phyloP scores from a whole-genome alignment of 2,797 vertebrate species.

The Phalloptychus januarius region DNA sequence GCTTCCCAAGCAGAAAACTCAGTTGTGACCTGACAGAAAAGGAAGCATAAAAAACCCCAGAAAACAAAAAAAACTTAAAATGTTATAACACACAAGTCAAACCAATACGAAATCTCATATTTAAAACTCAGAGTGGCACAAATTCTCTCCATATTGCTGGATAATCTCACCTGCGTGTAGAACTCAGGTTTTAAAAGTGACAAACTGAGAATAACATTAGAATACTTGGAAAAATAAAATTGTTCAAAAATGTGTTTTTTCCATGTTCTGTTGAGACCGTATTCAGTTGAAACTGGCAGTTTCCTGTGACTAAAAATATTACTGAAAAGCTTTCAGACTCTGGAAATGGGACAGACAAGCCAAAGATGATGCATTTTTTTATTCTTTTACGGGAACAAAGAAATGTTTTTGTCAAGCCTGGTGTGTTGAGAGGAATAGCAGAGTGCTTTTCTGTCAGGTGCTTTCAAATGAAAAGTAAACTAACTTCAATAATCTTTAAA shows the following conservation, averaged over 20 bases:
- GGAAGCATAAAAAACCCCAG: neutral
- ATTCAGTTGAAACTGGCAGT: neutral
- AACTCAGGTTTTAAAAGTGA: neutral
- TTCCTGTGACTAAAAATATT: neutral
- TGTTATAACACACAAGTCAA: neutral
- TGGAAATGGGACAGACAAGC: neutral
- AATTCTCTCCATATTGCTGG: neutral
- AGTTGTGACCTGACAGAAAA: neutral
- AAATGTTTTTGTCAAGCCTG: neutral
- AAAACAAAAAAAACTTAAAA: neutral
- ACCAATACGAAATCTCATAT: neutral
- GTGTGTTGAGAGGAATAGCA: neutral
- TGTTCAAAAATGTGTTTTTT: neutral
- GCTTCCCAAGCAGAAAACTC: neutral
- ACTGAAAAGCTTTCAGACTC: neutral
- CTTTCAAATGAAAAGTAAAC: neutral
- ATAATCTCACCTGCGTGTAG: neutral
- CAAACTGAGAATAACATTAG: neutral
- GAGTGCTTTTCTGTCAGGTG: neutral
- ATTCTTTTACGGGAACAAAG: neutral
- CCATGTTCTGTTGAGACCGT: neutral
- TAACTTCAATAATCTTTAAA: neutral
- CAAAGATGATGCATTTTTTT: neutral
- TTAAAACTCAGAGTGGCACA: neutral
- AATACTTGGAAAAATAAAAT: neutral